Conservation (phyloP, 2,888 invertebrate genomes). For the Hoplodrina ambigua region DNA sequence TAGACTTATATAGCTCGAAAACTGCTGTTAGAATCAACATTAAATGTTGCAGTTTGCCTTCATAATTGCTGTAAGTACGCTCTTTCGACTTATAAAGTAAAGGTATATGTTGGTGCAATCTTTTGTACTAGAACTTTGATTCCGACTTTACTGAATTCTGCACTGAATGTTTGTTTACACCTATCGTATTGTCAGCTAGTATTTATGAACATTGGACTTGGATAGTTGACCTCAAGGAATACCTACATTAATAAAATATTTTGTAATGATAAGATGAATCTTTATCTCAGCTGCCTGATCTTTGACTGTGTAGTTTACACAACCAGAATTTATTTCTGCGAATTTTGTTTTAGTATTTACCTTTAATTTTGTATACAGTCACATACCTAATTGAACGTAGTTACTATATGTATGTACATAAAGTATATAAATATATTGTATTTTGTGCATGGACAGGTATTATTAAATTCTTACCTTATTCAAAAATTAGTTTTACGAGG, state of each 20-base stretch:
- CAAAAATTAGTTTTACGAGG: no score
- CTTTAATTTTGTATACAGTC: background rate
- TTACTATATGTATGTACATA: background rate
- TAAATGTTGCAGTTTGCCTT: background rate
- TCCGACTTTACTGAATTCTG: background rate
- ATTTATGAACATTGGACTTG: slow-evolving; percentile 7
- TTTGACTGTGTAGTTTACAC: slow-evolving; percentile 18
- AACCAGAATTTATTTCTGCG: background rate
- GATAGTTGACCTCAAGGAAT: slow-evolving; percentile 10
- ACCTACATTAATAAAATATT: slow-evolving; percentile 15
- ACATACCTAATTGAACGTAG: no score
- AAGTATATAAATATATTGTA: no score
- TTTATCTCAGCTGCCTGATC: slow-evolving; percentile 39
- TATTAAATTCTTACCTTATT: no score
- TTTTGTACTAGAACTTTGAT: background rate
- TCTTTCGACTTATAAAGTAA: background rate
- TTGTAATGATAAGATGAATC: background rate
- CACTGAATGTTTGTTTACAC: background rate
- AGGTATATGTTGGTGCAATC: background rate
- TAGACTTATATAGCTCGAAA: background rate
- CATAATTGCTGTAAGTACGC: background rate
- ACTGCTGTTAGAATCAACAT: background rate
- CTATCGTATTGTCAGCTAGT: background rate
- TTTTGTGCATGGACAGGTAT: background rate
- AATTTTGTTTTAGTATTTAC: background rate